Evolutionary conservation across 2,888 invertebrate genomes (phyloP), one percentile per base, ranked within the genome.

Genomic region (Tenthredo livida): DNA sequence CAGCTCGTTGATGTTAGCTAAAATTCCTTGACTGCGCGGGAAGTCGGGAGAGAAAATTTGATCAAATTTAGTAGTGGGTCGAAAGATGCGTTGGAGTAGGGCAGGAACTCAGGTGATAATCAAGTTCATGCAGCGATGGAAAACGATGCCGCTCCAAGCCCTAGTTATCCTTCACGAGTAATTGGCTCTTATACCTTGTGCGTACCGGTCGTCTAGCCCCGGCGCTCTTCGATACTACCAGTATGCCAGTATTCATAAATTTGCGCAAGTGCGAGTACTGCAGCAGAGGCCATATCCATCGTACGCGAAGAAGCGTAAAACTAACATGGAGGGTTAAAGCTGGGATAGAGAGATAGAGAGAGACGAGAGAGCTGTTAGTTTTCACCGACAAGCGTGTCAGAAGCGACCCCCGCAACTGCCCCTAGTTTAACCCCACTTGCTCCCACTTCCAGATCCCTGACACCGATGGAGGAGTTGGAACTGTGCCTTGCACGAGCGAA

Each of bases 341-440:
- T 47, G 25, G 61, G 43, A 40, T 10, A 61, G 40, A 61, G 40
- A 37, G 61, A 61, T 25, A 67, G 83, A 83, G 47, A 67, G 88
- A 75, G 86, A 78, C 82, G 47, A 65, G n/a, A 83, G 83, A 85
- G 84, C 84, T 58, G 70, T 29, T 87, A 86, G 87, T 89, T 89
- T 86, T 88, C 89, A 89, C 89, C 88, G 89, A 88, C 90, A 88
- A 91, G 91, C 89, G 90, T 91, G 90, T 90, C 91, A 90, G 90
- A 91, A 90, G 88, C 90, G 91, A 91, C 91, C 91, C 54, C 90
- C 90, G 88, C 91, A 89, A 89, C 91, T 90, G 89, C 90, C 89
- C 90, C 90, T 70, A 90, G 90, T 91, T 92, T 92, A 92, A 91
- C 90, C 90, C 90, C 91, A 91, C 91, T 91, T 92, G 89, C 90